Base-by-base conservation (phyloP, 2,113 vertebrate species). In the Coracopsis vasa region DNA sequence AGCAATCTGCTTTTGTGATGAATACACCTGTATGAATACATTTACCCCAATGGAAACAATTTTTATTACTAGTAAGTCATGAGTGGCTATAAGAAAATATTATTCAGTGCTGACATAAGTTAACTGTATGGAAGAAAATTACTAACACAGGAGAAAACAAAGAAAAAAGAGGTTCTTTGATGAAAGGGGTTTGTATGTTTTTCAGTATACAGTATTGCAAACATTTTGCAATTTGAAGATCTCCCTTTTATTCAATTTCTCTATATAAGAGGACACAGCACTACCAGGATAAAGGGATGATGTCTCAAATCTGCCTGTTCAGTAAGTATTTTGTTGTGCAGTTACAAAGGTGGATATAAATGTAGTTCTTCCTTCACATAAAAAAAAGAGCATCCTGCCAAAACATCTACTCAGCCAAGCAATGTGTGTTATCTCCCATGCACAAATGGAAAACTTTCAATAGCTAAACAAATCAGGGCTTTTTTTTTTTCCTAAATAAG, bases 381-480 rank as follows among this genome's bases (percentile, higher is more conserved):
- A 69, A 75, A 75, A 79, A 54, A 60, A 42, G 4, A 54, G 18
- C 7, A 51, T 33, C 35, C 51, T 66, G 33, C 13, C 37, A 72
- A 74, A 83, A 79, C 0, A 0, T 31, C 37, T 65, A 10, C 21
- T 47, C 42, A 69, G 15, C 3, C 37, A 73, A 67, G 66, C 31
- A 82, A 27, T 24, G 24, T 8, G 33, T 25, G 7, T 60, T 60
- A 27, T 39, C 41, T 80, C 51, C 10, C 33, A 56, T 11, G 77
- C 5, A 65, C 25, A 70, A 54, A 60, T 7, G 3, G 14, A 71
- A 84, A 75, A 18, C 11, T 86, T 67, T 48, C 33, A 48, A 16
- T 16, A 41, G 47, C 33, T 78, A 35, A 74, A 70, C 27, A 72
- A 75, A 53, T 15, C 10, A 33, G 13, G 0, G 0, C 0, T 4